phyloP scores from a whole-genome alignment of 2,113 vertebrate species.

The human region DNA sequence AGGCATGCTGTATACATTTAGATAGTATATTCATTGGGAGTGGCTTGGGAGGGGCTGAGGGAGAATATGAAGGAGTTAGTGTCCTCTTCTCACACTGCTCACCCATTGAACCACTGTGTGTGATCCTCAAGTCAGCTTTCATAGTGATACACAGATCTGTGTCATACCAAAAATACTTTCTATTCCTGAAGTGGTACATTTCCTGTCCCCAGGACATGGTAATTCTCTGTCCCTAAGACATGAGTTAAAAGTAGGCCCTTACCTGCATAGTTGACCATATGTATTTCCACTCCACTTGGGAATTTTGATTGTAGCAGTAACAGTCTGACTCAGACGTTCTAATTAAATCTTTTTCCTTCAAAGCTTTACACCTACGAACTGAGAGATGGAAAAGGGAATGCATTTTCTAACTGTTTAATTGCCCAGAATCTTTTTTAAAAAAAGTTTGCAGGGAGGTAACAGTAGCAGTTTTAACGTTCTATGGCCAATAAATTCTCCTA shows the following conservation, averaged over 20 bases:
- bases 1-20: not conserved
- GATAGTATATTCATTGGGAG: not conserved
- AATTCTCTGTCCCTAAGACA: not conserved
- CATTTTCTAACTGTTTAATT: conserved; percentile 38
- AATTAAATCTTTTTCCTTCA: conserved; percentile 80
- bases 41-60: not conserved
- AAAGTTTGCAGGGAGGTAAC: not conserved
- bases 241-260: conserved; percentile 21
- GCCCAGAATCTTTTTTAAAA: not conserved
- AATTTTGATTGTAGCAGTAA: conserved; percentile 83
- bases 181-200: not conserved
- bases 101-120: not conserved
- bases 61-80: not conserved
- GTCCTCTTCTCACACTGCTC: not conserved
- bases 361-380: conserved; percentile 77
- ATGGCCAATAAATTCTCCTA: not conserved
- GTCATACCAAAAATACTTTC: not conserved
- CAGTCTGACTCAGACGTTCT: conserved; percentile 70
- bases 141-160: not conserved
- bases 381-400: conserved; percentile 15
- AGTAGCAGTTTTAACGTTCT: not conserved
- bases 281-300: conserved; percentile 76
- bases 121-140: not conserved
- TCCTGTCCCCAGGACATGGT: not conserved
- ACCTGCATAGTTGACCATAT: conserved; percentile 85